Percentiles rank a stretch among this genome's conserved stretches.
Conservation (phyloP, 2,888 invertebrate species). For the Bellardia pandia region DNA sequence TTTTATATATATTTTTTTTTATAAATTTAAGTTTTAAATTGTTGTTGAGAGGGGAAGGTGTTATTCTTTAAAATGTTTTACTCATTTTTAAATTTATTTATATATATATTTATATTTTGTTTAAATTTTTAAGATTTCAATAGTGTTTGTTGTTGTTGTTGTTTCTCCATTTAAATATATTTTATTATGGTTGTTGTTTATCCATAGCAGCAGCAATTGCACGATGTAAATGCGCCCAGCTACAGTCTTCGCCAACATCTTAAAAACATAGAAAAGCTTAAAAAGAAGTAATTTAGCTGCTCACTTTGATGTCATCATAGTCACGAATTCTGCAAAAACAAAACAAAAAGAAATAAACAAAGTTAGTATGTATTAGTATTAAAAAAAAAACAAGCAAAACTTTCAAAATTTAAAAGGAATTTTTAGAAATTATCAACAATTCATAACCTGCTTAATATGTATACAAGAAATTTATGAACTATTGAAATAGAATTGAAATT, state of each 20-base stretch:
- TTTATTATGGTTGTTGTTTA: constrained; percentile 75
- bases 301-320: constrained; percentile 99
- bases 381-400: too few species aligned
- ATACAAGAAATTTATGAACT: too few species aligned
- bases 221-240: constrained; percentile 85
- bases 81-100: constrained; percentile 65
- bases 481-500: too few species aligned
- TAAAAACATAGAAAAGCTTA: constrained; percentile 86
- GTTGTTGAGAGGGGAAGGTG: constrained; percentile 67
- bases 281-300: constrained; percentile 88
- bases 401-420: too few species aligned
- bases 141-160: constrained; percentile 74
- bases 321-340: constrained; percentile 95
- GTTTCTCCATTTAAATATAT: constrained; percentile 75
- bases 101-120: constrained; percentile 68
- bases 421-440: too few species aligned
- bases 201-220: constrained; percentile 84
- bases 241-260: constrained; percentile 86
- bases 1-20: constrained; percentile 70
- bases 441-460: too few species aligned
- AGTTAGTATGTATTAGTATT: too few species aligned
- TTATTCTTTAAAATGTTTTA: constrained; percentile 57
- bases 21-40: constrained; percentile 61
- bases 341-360: constrained; percentile 69
- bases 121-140: constrained; percentile 76